A percentile compares a stretch with the other conserved stretches of the same genome.
Evolutionary conservation across 2,113 vertebrate species (phyloP).

Genomic region (Lepus europaeus): DNA sequence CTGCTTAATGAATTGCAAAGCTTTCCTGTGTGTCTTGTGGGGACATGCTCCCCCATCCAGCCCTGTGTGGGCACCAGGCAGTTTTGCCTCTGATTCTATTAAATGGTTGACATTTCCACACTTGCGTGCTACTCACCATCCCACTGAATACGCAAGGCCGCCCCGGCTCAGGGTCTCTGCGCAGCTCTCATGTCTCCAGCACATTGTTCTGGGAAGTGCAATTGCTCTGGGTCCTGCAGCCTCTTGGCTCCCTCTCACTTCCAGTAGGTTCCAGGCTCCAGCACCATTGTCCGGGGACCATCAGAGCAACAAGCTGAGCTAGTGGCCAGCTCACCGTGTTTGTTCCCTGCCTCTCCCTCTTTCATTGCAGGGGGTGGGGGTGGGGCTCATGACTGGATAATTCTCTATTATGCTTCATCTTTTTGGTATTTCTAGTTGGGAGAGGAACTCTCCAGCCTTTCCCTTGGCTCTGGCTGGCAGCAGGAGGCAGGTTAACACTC

Average conservation of each 20-base stretch:
- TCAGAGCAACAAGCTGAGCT: neutral
- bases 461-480: neutral
- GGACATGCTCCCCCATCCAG: neutral
- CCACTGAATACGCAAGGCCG: neutral
- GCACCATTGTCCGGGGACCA: neutral
- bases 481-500: neutral
- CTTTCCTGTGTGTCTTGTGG: neutral
- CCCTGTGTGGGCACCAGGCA: neutral
- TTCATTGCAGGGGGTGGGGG: neutral
- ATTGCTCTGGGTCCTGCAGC: neutral
- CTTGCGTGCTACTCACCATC: neutral
- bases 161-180: neutral
- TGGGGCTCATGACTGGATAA: neutral
- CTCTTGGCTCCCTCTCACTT: neutral
- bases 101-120: neutral
- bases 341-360: neutral
- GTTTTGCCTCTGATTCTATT: neutral
- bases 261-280: neutral
- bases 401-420: neutral
- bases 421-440: neutral
- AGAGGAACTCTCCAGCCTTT: slow-evolving; percentile 6
- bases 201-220: neutral
- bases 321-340: neutral
- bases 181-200: neutral
- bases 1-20: neutral